A percentile compares a stretch with the other conserved stretches of the same genome.
Conservation (phyloP, 2,113 vertebrate genomes). For the Scomber japonicus region DNA sequence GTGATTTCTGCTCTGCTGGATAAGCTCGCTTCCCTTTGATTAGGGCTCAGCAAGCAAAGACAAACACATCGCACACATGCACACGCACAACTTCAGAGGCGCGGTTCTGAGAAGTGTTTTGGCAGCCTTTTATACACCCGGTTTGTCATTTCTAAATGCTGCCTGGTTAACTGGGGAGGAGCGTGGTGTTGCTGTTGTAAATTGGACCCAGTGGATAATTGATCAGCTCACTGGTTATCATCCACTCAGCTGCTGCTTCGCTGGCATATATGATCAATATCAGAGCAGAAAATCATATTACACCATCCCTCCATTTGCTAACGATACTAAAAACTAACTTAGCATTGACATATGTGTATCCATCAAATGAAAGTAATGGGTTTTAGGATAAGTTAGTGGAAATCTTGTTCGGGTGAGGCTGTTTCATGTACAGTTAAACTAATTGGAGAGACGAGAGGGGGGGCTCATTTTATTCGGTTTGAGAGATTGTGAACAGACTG, state of each 20-base stretch:
- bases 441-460: constrained; percentile 19
- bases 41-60: constrained; percentile 40
- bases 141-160: constrained; percentile 26
- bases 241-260: constrained; percentile 43
- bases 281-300: constrained; percentile 56
- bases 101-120: constrained; percentile 2
- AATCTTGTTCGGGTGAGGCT: not conserved
- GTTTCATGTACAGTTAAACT: constrained; percentile 6
- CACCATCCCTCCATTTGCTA: constrained; percentile 20
- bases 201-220: constrained; percentile 47
- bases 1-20: constrained; percentile 66
- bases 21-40: constrained; percentile 69
- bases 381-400: constrained; percentile 5
- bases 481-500: constrained; percentile 1
- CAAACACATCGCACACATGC: constrained; percentile 15
- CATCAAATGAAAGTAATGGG: constrained; percentile 30
- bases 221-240: constrained; percentile 36
- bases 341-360: constrained; percentile 42
- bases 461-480: constrained; percentile 21
- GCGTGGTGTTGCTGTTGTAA: constrained; percentile 32
- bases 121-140: constrained; percentile 3
- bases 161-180: constrained; percentile 9
- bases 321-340: constrained; percentile 57
- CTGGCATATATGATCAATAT: constrained; percentile 63
- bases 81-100: constrained; percentile 1